These are phyloP conservation scores for Nothoprocta pentlandii DNA, from an alignment of 2,113 vertebrate species.

Conservation along the genomic window DNA sequence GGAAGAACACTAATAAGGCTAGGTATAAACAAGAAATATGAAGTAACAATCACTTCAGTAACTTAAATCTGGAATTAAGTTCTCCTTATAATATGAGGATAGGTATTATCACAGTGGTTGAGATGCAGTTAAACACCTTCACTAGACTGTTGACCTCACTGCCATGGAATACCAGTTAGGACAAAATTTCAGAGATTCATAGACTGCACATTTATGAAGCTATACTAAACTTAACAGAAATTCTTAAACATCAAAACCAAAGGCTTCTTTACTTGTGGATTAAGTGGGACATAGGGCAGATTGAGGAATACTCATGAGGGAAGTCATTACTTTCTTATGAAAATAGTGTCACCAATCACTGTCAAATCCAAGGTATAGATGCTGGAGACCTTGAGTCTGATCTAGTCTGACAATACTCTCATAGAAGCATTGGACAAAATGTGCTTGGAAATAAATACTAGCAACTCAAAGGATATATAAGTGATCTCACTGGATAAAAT, in stretches of 20 bases:
- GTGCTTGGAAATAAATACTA: background rate
- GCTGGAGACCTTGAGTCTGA: background rate
- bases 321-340: background rate
- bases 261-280: background rate
- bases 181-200: background rate
- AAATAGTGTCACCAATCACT: background rate
- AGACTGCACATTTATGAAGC: background rate
- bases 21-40: background rate
- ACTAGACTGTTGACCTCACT: background rate
- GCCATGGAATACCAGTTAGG: rapidly evolving
- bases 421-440: rapidly evolving
- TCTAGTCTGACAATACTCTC: background rate
- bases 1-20: background rate
- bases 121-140: background rate
- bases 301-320: background rate
- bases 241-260: background rate
- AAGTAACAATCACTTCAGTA: background rate
- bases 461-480: background rate
- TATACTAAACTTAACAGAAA: background rate
- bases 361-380: background rate
- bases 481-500: rapidly evolving
- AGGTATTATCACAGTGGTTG: rapidly evolving
- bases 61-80: background rate
- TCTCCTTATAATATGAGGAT: background rate
- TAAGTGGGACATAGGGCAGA: background rate